Conservation (phyloP, 2,113 vertebrate genomes). For the Megaceryle torquata region DNA sequence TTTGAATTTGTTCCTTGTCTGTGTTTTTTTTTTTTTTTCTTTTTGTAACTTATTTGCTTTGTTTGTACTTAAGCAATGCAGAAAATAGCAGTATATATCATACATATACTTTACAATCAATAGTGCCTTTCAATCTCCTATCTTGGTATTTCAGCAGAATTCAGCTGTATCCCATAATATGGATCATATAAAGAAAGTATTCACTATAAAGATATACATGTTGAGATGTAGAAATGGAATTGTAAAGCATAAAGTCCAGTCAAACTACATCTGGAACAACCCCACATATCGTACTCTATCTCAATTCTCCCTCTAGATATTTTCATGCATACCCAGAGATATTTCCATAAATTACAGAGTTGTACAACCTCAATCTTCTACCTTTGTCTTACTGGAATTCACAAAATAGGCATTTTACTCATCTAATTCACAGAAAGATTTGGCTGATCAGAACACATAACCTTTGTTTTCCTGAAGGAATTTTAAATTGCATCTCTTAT, state of each 20-base stretch:
- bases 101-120: background rate
- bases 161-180: background rate
- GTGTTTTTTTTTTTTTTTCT: background rate
- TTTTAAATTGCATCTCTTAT: background rate
- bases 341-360: background rate
- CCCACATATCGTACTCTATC: background rate
- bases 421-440: background rate
- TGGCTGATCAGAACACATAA: background rate
- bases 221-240: background rate
- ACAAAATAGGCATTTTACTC: background rate
- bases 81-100: background rate
- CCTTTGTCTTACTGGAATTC: background rate
- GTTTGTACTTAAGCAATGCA: no score
- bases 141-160: background rate
- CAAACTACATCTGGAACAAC: background rate
- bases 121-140: background rate
- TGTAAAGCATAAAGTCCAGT: background rate
- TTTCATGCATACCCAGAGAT: background rate
- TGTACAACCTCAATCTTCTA: background rate
- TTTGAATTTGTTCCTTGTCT: background rate
- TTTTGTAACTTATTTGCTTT: background rate
- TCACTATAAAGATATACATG: rapidly evolving
- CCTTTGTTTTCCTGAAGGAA: background rate
- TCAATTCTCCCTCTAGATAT: background rate
- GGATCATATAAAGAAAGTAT: background rate